Percentiles rank a stretch among this genome's conserved stretches.
phyloP scores from a whole-genome alignment of 2,888 invertebrate species.

The Dinocampus coccinellae region DNA sequence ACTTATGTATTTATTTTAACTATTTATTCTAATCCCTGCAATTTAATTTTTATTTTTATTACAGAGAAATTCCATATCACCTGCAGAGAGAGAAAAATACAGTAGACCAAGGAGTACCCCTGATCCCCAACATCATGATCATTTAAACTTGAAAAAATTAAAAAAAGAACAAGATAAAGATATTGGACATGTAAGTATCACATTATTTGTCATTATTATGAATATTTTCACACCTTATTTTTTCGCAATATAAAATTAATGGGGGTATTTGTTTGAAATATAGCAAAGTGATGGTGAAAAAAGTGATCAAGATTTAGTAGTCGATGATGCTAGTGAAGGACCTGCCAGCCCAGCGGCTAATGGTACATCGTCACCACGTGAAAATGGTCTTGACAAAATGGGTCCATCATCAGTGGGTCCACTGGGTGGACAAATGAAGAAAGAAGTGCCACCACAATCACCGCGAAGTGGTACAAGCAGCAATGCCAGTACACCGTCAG shows the following conservation, averaged over 20 bases:
- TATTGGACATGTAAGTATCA: constrained; percentile 80
- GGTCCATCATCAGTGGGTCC: constrained; percentile 65
- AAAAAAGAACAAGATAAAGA: constrained; percentile 82
- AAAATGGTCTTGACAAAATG: constrained; percentile 87
- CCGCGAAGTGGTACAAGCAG: constrained; percentile 85
- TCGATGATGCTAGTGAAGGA: constrained; percentile 94
- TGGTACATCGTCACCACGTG: constrained; percentile 90
- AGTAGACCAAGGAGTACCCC: constrained; percentile 81
- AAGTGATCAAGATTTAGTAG: constrained; percentile 92
- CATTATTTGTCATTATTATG: not conserved
- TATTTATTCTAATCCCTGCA: not conserved
- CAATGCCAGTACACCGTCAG: constrained; percentile 91
- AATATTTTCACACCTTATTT: too few relatives aligned
- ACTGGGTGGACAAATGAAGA: constrained; percentile 72
- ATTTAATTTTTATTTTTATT: constrained; percentile 53
- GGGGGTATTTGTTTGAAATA: constrained; percentile 8
- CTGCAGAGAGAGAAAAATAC: constrained; percentile 82
- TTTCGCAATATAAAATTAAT: too few relatives aligned
- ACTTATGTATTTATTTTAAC: too few relatives aligned
- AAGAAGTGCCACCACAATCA: constrained; percentile 73
- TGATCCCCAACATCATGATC: constrained; percentile 76
- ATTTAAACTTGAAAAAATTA: constrained; percentile 80
- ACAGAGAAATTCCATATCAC: constrained; percentile 89
- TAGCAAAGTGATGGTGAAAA: constrained; percentile 88
- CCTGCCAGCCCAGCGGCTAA: constrained; percentile 85